A percentile compares a stretch with the other conserved stretches of the same genome.
Conservation (phyloP, 2,888 invertebrate genomes). For the Punctoribates punctum region DNA sequence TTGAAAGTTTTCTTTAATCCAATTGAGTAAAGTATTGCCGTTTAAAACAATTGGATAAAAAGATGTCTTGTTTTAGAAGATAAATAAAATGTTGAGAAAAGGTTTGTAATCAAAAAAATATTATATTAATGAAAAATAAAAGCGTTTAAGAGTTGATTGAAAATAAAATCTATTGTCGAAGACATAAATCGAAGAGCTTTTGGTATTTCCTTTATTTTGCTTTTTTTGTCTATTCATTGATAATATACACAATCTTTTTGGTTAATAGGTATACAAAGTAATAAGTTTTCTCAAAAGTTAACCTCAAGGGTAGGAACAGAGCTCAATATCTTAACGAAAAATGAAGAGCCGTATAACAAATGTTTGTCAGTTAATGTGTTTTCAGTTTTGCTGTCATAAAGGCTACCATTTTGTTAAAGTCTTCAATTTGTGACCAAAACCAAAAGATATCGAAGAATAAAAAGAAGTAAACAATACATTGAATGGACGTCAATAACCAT, state of each 20-base stretch:
- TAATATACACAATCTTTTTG: neutral
- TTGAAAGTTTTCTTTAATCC: neutral
- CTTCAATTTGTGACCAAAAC: neutral
- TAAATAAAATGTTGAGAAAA: neutral
- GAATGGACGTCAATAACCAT: neutral
- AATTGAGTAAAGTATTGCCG: neutral
- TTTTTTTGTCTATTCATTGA: too few relatives aligned
- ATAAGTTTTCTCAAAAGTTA: conserved; percentile 16
- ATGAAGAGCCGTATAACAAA: conserved; percentile 3
- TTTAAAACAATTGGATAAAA: neutral
- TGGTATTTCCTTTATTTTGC: too few relatives aligned
- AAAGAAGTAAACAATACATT: neutral
- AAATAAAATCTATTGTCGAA: neutral
- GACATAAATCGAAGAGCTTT: too few relatives aligned
- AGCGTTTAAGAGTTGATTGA: conserved; percentile 4
- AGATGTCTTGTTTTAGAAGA: neutral
- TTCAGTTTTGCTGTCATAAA: neutral
- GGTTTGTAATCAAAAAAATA: neutral
- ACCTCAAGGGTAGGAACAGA: conserved; percentile 18
- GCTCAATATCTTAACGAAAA: neutral
- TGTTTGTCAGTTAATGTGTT: neutral
- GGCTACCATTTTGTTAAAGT: conserved; percentile 1
- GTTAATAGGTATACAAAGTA: neutral
- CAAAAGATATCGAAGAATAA: neutral
- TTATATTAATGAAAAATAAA: neutral